Conservation (phyloP, 1,140 invertebrate species). For the Coboldia fuscipes region DNA sequence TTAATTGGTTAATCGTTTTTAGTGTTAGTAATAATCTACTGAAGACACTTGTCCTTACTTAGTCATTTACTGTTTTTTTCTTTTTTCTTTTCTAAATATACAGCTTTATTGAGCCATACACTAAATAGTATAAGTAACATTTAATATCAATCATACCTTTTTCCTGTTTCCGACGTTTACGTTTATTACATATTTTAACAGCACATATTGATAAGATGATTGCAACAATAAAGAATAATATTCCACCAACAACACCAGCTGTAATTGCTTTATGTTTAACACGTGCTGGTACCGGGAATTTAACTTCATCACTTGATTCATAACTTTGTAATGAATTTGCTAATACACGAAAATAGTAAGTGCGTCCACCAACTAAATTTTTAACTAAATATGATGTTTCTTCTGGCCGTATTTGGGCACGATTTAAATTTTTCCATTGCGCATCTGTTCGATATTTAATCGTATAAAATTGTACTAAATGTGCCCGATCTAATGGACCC, state of each 20-base stretch:
- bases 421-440: conserved; percentile 67
- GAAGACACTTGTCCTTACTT: too few relatives aligned
- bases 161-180: conserved; percentile 88
- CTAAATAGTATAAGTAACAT: not conserved
- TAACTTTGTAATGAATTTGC: conserved; percentile 65
- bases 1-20: too few relatives aligned
- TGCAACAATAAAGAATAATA: conserved; percentile 89
- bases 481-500: conserved; percentile 50
- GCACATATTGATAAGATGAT: conserved; percentile 89
- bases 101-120: conserved; percentile 1
- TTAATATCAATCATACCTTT: conserved; percentile 50
- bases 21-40: too few relatives aligned
- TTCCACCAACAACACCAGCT: conserved; percentile 79
- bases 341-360: conserved; percentile 75
- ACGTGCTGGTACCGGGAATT: conserved; percentile 65
- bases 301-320: conserved; percentile 63
- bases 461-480: conserved; percentile 72
- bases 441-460: conserved; percentile 78
- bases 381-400: conserved; percentile 78
- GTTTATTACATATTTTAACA: conserved; percentile 92
- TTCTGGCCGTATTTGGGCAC: conserved; percentile 66
- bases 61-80: too few relatives aligned
- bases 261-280: conserved; percentile 85
- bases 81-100: conserved; percentile 1
- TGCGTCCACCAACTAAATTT: conserved; percentile 70